Conservation (phyloP, 2,888 invertebrate genomes). For the Ctenicera cuprea region DNA sequence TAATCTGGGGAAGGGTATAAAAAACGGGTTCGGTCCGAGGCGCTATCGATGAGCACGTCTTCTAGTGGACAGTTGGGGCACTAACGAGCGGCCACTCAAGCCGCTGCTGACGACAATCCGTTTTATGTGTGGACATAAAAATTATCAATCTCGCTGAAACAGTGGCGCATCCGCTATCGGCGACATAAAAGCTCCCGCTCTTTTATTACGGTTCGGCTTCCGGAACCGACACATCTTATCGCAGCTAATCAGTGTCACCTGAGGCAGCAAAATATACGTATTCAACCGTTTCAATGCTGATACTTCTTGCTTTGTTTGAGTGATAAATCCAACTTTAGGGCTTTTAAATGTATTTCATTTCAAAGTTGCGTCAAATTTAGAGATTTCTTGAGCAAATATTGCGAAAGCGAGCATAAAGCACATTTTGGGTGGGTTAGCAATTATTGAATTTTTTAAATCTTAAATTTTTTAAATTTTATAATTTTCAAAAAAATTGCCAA, state of each 20-base stretch:
- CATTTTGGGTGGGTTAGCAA: too few species aligned
- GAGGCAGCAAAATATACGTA: constrained; percentile 51
- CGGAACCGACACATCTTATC: constrained; percentile 52
- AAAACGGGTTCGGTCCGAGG: constrained; percentile 35
- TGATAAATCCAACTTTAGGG: not conserved
- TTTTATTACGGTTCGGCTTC: constrained; percentile 60
- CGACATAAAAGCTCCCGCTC: constrained; percentile 63
- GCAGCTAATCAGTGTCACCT: constrained; percentile 54
- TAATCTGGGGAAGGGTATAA: constrained; percentile 44
- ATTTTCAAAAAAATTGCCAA: too few species aligned
- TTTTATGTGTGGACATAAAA: constrained; percentile 67
- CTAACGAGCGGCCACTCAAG: constrained; percentile 57
- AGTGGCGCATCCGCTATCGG: constrained; percentile 63
- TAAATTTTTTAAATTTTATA: too few species aligned
- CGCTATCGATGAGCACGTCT: constrained; percentile 53
- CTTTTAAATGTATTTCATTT: not conserved
- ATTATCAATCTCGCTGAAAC: constrained; percentile 68
- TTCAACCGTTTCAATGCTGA: constrained; percentile 42
- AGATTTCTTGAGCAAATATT: not conserved
- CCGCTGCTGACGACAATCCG: constrained; percentile 56
- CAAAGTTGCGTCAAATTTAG: too few species aligned
- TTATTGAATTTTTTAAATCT: too few species aligned
- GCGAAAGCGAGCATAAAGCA: not conserved
- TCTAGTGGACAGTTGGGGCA: constrained; percentile 53
- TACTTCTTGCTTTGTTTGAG: not conserved